Conservation (phyloP, 2,888 invertebrate genomes). For the Parasteatoda lunata region DNA sequence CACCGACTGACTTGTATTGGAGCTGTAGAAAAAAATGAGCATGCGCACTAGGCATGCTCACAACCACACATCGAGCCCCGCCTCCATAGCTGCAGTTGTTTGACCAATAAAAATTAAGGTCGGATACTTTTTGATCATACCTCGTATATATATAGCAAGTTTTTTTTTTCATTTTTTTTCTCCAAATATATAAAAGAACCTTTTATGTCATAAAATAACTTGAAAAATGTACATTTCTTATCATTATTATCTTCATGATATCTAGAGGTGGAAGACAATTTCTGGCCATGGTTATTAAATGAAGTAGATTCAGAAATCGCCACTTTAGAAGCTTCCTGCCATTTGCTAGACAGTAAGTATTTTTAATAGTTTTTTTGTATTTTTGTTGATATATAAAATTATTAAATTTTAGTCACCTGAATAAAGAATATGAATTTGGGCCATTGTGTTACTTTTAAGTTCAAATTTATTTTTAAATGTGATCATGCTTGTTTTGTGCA, state of each 20-base stretch:
- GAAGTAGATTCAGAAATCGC: slow-evolving; percentile 88
- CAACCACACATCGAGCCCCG: too few species aligned
- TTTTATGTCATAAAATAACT: not conserved
- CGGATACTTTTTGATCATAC: too few species aligned
- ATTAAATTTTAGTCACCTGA: not conserved
- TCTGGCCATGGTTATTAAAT: slow-evolving; percentile 90
- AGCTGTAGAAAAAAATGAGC: too few species aligned
- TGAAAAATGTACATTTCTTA: not conserved
- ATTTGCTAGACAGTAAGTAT: slow-evolving; percentile 83
- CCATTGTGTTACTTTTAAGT: not conserved
- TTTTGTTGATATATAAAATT: not conserved
- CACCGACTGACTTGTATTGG: too few species aligned
- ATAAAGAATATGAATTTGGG: not conserved
- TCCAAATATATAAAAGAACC: too few species aligned
- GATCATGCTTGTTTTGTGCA: not conserved
- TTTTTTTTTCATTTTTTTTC: too few species aligned
- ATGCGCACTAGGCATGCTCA: too few species aligned
- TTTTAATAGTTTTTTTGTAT: not conserved
- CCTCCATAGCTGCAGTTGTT: too few species aligned
- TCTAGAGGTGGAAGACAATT: slow-evolving; percentile 79
- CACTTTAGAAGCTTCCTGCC: slow-evolving; percentile 85
- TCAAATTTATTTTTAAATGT: not conserved
- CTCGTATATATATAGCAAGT: too few species aligned
- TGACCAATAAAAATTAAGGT: too few species aligned
- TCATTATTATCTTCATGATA: slow-evolving; percentile 27